A percentile compares a stretch with the other conserved stretches of the same genome.
Evolutionary conservation across 2,797 vertebrate genomes (phyloP).

Genomic region (Perodicticus potto): DNA sequence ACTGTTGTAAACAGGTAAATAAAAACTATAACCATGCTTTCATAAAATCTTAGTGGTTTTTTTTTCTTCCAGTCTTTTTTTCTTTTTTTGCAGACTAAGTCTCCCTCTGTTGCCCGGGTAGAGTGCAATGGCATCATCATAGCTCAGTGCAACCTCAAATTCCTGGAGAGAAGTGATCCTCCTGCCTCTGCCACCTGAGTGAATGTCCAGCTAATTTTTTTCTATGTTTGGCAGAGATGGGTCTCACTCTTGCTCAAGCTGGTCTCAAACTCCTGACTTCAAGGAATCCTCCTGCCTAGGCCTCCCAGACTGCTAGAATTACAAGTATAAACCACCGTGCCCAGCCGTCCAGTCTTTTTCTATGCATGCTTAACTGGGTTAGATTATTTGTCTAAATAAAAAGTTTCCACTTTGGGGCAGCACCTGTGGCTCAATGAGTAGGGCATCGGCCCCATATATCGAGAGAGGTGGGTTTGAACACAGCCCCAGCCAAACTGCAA

Average conservation of each 20-base stretch:
- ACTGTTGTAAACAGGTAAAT: conserved; percentile 42
- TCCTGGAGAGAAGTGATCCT: background rate
- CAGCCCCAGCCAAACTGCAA: too few relatives aligned
- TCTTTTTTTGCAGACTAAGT: background rate
- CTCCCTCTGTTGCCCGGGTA: background rate
- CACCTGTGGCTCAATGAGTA: too few relatives aligned
- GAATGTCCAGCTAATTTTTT: background rate
- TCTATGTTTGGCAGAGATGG: background rate
- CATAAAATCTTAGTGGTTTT: conserved; percentile 57
- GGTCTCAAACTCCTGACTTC: background rate
- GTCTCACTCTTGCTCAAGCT: background rate
- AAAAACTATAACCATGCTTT: conserved; percentile 56
- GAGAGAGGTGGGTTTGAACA: too few relatives aligned
- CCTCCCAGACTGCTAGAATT: background rate
- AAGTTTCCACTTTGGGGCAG: background rate
- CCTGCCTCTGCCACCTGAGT: background rate
- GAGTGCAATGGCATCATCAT: background rate
- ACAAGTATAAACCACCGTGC: background rate
- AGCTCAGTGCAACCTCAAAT: background rate
- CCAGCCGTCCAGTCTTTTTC: conserved; percentile 10
- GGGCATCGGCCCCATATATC: too few relatives aligned
- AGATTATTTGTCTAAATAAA: conserved; percentile 55
- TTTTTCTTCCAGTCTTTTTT: conserved; percentile 12
- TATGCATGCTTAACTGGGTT: conserved; percentile 25
- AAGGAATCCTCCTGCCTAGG: background rate